Conservation (phyloP, 2,888 invertebrate genomes). For the Agrochola litura region DNA sequence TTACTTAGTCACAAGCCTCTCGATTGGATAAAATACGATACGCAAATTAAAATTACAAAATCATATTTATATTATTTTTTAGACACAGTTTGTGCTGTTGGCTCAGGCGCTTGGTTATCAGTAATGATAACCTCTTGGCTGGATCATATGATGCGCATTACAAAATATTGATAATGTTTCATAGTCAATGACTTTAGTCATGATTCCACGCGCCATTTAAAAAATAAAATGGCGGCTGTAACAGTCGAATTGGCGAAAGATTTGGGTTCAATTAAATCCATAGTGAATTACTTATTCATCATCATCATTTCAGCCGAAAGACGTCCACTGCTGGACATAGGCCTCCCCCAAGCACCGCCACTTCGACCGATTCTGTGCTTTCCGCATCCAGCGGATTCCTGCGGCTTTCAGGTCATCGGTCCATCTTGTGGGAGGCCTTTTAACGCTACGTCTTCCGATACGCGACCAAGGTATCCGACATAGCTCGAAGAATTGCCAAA, state of each 20-base stretch:
- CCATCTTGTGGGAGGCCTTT: too few species aligned
- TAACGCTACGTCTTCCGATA: too few species aligned
- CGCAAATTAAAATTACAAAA: conserved; percentile 34
- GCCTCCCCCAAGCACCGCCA: too few species aligned
- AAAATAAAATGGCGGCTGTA: conserved; percentile 24
- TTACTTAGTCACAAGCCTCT: not conserved
- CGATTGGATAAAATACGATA: not conserved
- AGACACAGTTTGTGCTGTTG: conserved; percentile 23
- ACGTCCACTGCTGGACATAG: too few species aligned
- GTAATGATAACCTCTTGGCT: conserved; percentile 31
- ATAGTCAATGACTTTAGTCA: conserved; percentile 45
- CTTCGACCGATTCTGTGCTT: too few species aligned
- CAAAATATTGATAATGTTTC: conserved; percentile 56
- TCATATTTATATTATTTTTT: conserved; percentile 35
- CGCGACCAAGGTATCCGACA: too few species aligned
- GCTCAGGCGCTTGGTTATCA: conserved; percentile 46
- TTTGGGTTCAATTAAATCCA: not conserved
- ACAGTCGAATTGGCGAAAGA: not conserved
- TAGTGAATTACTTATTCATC: too few species aligned
- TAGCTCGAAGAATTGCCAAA: too few species aligned
- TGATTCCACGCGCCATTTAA: conserved; percentile 18
- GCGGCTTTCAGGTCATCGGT: too few species aligned
- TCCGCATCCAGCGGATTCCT: too few species aligned
- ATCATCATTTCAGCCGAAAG: too few species aligned
- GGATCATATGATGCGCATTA: conserved; percentile 47